A percentile compares a stretch with the other conserved stretches of the same genome.
phyloP scores from a whole-genome alignment of 2,113 vertebrate genomes.

The Halcyon malimbica region DNA sequence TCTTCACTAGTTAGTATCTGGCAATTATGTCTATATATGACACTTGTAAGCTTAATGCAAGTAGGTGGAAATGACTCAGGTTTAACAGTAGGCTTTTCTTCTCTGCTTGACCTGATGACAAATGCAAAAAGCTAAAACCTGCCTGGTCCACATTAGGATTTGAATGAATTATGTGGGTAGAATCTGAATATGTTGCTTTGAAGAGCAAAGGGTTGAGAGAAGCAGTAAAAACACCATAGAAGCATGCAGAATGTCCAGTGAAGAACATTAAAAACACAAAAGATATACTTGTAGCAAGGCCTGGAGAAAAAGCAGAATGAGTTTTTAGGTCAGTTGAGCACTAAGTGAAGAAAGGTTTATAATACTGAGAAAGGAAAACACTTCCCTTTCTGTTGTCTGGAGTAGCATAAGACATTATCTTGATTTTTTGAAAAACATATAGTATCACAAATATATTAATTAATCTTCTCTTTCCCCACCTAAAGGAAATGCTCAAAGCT shows the following conservation, averaged over 20 bases:
- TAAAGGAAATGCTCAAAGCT: background rate
- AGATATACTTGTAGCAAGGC: background rate
- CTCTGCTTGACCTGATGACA: constrained; percentile 61
- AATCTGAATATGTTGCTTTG: constrained; percentile 38
- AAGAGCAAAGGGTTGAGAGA: constrained; percentile 1
- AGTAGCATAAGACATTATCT: background rate
- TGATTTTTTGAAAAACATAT: background rate
- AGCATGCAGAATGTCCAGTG: background rate
- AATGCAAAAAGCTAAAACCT: constrained; percentile 39
- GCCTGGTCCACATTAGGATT: constrained; percentile 28
- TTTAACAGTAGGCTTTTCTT: constrained; percentile 52
- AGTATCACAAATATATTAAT: background rate
- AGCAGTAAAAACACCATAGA: background rate
- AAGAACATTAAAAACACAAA: background rate
- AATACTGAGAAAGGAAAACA: background rate
- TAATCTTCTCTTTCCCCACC: background rate
- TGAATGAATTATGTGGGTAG: constrained; percentile 39
- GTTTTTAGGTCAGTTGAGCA: background rate
- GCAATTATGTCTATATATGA: constrained; percentile 36
- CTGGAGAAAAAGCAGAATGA: background rate
- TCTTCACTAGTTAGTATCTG: constrained; percentile 47
- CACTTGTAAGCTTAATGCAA: background rate
- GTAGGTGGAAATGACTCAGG: constrained; percentile 11
- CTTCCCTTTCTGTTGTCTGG: background rate
- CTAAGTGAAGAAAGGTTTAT: background rate